phyloP scores from a whole-genome alignment of 2,113 vertebrate genomes.

The Ploceus nigricollis region DNA sequence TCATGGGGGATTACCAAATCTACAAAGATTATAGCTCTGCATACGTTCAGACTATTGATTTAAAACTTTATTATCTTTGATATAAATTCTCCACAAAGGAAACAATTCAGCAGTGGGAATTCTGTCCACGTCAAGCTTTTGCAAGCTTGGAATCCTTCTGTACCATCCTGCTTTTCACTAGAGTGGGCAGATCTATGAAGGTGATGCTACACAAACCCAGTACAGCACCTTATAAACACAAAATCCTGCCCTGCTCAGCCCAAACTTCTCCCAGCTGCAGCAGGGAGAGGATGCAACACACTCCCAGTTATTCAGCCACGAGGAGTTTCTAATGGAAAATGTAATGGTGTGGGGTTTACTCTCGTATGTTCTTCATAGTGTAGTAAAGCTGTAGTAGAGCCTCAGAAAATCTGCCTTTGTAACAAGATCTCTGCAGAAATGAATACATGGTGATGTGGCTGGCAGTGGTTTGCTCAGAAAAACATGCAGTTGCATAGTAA shows the following conservation, averaged over 20 bases:
- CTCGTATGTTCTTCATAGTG: not conserved
- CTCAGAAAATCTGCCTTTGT: conserved; percentile 27
- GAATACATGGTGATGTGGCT: not conserved
- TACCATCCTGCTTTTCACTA: not conserved
- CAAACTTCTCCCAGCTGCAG: not conserved
- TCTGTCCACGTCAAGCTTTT: not conserved
- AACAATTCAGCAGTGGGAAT: not conserved
- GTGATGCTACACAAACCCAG: not conserved
- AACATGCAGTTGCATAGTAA: not conserved
- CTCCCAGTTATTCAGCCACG: not conserved
- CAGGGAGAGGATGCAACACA: not conserved
- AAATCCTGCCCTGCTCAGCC: not conserved
- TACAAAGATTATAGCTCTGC: not conserved
- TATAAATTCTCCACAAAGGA: not conserved
- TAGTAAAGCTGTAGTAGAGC: not conserved
- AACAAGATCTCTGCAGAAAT: not conserved
- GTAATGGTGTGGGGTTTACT: not conserved
- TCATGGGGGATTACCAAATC: not conserved
- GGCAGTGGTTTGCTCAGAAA: not conserved
- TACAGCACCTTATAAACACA: accelerated
- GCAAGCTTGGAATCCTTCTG: not conserved
- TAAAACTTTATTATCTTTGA: conserved; percentile 18
- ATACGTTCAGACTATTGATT: not conserved
- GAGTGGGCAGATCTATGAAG: not conserved
- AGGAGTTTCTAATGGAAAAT: not conserved